Percentiles rank a stretch among this genome's conserved stretches.
These are phyloP conservation scores for Asobara japonica DNA, from an alignment of 1,140 invertebrate species.

Conservation along the genomic window DNA sequence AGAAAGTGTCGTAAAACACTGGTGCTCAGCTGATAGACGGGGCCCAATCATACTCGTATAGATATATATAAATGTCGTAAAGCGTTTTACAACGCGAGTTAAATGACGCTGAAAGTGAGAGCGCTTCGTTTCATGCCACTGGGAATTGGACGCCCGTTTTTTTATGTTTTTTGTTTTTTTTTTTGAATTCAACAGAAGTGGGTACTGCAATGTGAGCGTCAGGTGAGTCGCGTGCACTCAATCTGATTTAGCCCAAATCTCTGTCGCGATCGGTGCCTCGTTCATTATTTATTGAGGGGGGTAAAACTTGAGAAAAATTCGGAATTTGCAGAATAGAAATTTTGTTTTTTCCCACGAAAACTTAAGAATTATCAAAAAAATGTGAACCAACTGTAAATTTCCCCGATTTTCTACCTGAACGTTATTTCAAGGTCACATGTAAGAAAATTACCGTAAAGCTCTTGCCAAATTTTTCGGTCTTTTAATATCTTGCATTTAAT, in stretches of 20 bases:
- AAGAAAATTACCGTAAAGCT: no score
- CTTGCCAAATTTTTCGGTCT: no score
- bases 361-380: no score
- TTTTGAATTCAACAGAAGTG: background rate
- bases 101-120: conserved; percentile 16
- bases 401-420: no score
- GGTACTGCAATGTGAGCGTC: background rate
- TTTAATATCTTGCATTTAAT: no score
- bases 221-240: conserved; percentile 10
- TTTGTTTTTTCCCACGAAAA: no score
- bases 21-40: background rate
- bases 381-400: no score
- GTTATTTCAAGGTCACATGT: no score
- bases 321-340: no score
- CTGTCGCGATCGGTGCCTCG: background rate
- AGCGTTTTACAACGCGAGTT: conserved; percentile 13
- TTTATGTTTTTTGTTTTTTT: background rate
- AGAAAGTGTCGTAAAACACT: background rate
- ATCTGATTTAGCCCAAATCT: background rate
- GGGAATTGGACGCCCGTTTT: background rate
- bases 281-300: background rate
- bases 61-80: conserved; percentile 14
- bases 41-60: background rate
- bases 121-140: conserved; percentile 7
- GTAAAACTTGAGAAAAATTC: background rate